These are phyloP conservation scores for Crocuta crocuta DNA, from an alignment of 2,113 vertebrate genomes.

Conservation along the genomic window DNA sequence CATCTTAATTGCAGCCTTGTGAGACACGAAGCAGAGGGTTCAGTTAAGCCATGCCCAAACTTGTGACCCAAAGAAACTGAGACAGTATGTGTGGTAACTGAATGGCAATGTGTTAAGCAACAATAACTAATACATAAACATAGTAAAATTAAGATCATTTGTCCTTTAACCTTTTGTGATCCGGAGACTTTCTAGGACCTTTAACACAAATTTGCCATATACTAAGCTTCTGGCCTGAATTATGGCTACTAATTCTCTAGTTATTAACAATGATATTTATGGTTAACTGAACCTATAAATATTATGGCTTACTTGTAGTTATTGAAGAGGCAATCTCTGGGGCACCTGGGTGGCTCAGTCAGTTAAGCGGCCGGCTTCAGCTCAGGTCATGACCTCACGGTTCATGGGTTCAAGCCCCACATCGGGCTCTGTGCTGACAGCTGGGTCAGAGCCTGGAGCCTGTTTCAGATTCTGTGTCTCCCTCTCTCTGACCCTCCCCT, in stretches of 20 bases:
- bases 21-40: background rate
- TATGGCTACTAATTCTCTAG: background rate
- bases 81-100: background rate
- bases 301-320: background rate
- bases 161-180: background rate
- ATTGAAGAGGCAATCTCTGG: background rate
- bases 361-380: no score
- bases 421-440: no score
- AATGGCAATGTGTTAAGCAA: background rate
- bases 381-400: no score
- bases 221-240: background rate
- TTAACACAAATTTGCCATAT: conserved; percentile 5
- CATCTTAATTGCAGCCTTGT: background rate
- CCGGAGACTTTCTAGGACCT: background rate
- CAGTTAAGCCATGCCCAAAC: background rate
- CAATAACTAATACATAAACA: background rate
- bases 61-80: background rate
- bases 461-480: no score
- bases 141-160: background rate
- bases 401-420: no score
- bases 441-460: no score
- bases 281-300: background rate
- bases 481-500: no score
- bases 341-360: no score
- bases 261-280: background rate